A percentile compares a stretch with the other conserved stretches of the same genome.
Conservation (phyloP, 2,888 invertebrate genomes). For the Lasiommata megera region DNA sequence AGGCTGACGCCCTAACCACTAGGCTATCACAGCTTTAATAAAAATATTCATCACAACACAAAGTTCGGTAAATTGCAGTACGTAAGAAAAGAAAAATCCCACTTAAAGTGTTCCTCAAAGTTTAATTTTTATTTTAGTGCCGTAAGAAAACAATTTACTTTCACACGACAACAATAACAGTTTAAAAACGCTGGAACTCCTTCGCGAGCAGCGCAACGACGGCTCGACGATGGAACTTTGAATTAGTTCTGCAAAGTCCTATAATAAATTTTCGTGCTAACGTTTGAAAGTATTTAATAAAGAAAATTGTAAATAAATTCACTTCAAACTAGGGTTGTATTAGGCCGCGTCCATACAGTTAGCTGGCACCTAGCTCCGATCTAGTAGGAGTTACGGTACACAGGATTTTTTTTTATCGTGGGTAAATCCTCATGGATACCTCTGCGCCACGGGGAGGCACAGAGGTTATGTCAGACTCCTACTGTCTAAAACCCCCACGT, state of each 20-base stretch:
- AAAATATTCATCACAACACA: too few species aligned
- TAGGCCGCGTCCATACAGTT: too few species aligned
- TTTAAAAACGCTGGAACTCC: slow-evolving; percentile 36
- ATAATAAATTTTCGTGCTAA: slow-evolving; percentile 57
- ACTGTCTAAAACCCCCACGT: too few species aligned
- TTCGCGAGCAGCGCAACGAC: slow-evolving; percentile 31
- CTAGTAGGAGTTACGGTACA: too few species aligned
- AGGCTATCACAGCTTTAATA: too few species aligned
- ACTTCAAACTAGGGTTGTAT: slow-evolving; percentile 17
- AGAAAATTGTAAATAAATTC: slow-evolving; percentile 50
- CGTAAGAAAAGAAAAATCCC: background rate
- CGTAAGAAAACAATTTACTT: slow-evolving; percentile 25
- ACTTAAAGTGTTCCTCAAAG: background rate
- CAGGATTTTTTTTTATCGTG: too few species aligned
- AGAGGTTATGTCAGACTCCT: too few species aligned
- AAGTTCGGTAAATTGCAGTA: background rate
- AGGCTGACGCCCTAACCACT: too few species aligned
- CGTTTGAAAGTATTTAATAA: slow-evolving; percentile 64
- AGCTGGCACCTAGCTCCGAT: too few species aligned
- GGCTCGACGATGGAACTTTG: slow-evolving; percentile 44
- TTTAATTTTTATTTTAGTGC: slow-evolving; percentile 12
- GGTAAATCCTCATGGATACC: too few species aligned
- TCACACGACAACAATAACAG: slow-evolving; percentile 31
- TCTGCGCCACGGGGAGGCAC: too few species aligned
- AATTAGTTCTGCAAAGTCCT: slow-evolving; percentile 54